Evolutionary conservation across 2,888 invertebrate genomes (phyloP), one percentile per base, ranked within the genome.

Genomic region (Azorinus chamasolen): DNA sequence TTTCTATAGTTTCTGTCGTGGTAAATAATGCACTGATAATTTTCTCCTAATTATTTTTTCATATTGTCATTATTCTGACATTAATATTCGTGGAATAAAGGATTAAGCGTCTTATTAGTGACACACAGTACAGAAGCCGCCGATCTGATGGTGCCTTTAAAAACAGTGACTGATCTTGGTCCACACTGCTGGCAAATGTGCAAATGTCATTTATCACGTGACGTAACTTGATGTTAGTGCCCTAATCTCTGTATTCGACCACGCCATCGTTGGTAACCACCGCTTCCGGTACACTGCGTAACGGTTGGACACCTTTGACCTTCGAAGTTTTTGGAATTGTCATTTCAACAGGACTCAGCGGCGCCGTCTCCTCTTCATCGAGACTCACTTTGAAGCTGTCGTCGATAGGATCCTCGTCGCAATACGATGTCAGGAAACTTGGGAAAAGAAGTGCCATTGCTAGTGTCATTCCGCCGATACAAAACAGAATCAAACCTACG

Each of bases 401-500:
- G 32, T 89, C 88, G 18, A 70, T 54, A 6, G 82, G 80, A 18
- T 91, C 91, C 37, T 93, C 93, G 39, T 88, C 86, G 70, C 93
- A 93, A 81, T 93, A 93, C 51, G 91, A 91, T 45, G 91, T 90
- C 43, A 94, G 88, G 75, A 94, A 93, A 73, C 93, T 94, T 1
- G 94, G 94, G 63, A 94, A 92, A 18, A 94, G 87, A 1, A 94
- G 90, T 24, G 94, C 91, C 73, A 93, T 88, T 20, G 94, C 92
- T 25, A 94, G 87, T 1, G 94, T 92, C n/a, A 93, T 85, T 3
- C 94, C 94, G 2, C 94, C 94, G 16, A 93, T 87, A 83, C 94
- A 94, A 87, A 94, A 94, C 37, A 94, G 84, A 20, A 93, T 92
- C 20, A 94, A 87, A 2, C 94, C 94, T 48, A 93, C 91, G 22